phyloP scores from a whole-genome alignment of 2,888 invertebrate species.

The Thereva nobilitata region DNA sequence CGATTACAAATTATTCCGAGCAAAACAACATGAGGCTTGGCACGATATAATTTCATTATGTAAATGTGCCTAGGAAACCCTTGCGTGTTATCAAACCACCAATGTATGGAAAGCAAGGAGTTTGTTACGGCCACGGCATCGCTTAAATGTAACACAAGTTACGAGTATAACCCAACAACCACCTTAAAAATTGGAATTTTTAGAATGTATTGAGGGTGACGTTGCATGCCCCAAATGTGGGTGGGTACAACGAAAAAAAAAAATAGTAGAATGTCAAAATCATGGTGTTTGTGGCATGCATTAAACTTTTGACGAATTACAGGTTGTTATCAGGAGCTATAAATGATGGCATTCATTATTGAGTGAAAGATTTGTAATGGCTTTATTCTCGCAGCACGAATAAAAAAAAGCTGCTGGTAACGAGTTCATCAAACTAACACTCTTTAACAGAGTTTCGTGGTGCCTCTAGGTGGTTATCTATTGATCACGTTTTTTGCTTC shows the following conservation, averaged over 20 bases:
- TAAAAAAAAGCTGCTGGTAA: constrained; percentile 29
- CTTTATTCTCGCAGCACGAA: constrained; percentile 39
- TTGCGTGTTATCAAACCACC: constrained; percentile 22
- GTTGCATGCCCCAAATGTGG: background rate
- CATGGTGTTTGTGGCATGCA: constrained; percentile 32
- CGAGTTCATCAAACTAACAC: constrained; percentile 40
- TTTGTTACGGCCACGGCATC: constrained; percentile 19
- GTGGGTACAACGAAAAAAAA: constrained; percentile 11
- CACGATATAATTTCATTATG: constrained; percentile 42
- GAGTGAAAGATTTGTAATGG: constrained; percentile 40
- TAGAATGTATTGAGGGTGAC: constrained; percentile 17
- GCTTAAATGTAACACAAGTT: constrained; percentile 16
- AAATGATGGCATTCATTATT: constrained; percentile 42
- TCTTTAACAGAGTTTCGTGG: constrained; percentile 13
- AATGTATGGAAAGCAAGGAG: constrained; percentile 5
- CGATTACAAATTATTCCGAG: constrained; percentile 35
- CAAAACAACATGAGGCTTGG: constrained; percentile 35
- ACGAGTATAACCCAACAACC: constrained; percentile 12
- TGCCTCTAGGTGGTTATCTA: too few species aligned
- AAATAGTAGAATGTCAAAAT: constrained; percentile 15
- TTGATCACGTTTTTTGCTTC: too few species aligned
- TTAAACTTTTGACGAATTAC: constrained; percentile 39
- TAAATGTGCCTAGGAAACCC: constrained; percentile 36
- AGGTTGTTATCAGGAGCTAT: constrained; percentile 39
- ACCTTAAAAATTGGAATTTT: constrained; percentile 24